Evolutionary conservation across 2,888 invertebrate species (phyloP).

Genomic region (Amiota mariae): DNA sequence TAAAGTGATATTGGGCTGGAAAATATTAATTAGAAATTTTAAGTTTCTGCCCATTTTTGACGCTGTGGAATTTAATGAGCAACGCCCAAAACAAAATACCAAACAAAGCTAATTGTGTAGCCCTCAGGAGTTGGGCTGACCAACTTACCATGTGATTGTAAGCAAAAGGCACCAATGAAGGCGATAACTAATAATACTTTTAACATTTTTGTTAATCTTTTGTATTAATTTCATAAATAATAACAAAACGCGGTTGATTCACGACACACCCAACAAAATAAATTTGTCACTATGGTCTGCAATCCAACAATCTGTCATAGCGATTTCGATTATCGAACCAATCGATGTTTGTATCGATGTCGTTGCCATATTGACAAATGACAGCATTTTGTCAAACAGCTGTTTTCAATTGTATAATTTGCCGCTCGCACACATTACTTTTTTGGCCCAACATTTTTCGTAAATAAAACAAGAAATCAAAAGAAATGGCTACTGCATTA

Average conservation of each 20-base stretch:
- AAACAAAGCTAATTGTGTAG: not conserved
- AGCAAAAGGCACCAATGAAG: conserved; percentile 3
- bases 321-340: too few relatives aligned
- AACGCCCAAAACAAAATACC: conserved; percentile 39
- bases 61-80: conserved; percentile 15
- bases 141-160: not conserved
- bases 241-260: too few relatives aligned
- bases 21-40: not conserved
- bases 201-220: not conserved
- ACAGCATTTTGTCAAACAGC: not conserved
- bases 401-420: conserved; percentile 24
- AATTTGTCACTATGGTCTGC: too few relatives aligned
- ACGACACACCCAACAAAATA: too few relatives aligned
- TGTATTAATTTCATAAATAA: too few relatives aligned
- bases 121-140: not conserved
- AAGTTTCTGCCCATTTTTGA: conserved; percentile 14
- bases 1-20: conserved; percentile 69
- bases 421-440: conserved; percentile 5
- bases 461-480: conserved; percentile 29
- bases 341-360: too few relatives aligned
- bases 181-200: conserved; percentile 10
- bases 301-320: too few relatives aligned
- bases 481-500: conserved; percentile 65
- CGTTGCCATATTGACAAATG: too few relatives aligned
- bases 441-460: not conserved